These are phyloP conservation scores for Taxidea taxus DNA, from an alignment of 2,113 vertebrate genomes.

Conservation along the genomic window DNA sequence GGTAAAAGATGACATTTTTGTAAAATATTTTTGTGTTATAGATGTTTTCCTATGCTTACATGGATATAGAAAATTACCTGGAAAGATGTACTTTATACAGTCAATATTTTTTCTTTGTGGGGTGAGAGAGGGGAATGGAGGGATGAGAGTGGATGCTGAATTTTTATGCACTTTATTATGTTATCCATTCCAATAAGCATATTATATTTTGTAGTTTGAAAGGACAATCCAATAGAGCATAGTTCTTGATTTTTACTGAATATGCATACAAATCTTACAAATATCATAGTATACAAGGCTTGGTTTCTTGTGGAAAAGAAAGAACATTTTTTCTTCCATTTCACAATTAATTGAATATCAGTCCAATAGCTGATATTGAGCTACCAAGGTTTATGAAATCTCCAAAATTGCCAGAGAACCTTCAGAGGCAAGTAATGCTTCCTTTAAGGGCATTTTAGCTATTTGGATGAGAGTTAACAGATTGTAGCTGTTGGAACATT, in stretches of 20 bases:
- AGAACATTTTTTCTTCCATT: not conserved
- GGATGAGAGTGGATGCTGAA: accelerated
- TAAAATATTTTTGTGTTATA: not conserved
- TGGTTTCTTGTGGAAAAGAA: not conserved
- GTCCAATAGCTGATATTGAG: constrained; percentile 64
- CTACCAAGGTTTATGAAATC: constrained; percentile 61
- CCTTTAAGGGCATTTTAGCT: constrained; percentile 76
- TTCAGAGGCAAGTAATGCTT: constrained; percentile 70
- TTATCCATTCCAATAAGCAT: not conserved
- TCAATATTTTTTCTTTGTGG: not conserved
- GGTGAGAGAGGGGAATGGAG: not conserved
- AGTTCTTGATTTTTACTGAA: not conserved
- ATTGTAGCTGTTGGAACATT: constrained; percentile 75
- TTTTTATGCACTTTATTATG: not conserved
- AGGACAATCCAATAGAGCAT: not conserved
- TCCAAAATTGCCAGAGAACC: constrained; percentile 66
- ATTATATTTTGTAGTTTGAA: not conserved
- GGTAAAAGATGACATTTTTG: not conserved
- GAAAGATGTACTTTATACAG: not conserved
- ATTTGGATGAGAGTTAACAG: constrained; percentile 69
- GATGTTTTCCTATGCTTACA: not conserved
- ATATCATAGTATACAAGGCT: not conserved
- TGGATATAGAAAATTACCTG: not conserved
- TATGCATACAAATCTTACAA: not conserved
- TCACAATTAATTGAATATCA: constrained; percentile 66